These are phyloP conservation scores for Metellina segmentata DNA, from an alignment of 2,888 invertebrate genomes.

Conservation along the genomic window DNA sequence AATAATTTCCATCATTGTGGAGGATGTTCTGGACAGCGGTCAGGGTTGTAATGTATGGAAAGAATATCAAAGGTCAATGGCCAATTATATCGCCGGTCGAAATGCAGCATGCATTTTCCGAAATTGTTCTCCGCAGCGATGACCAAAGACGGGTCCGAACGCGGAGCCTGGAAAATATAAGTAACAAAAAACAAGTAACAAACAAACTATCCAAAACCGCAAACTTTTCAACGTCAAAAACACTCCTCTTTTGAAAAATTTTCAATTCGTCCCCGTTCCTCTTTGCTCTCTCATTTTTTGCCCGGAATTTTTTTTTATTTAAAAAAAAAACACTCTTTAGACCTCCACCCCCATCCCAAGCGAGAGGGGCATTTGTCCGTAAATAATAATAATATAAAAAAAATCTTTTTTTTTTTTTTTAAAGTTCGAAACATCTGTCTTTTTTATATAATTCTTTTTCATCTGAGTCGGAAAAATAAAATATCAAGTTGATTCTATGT, in stretches of 20 bases:
- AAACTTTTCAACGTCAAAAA: conserved; percentile 74
- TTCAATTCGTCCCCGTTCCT: conserved; percentile 47
- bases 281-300: conserved; percentile 9
- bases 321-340: conserved; percentile 15
- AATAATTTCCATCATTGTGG: neutral
- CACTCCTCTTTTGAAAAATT: conserved; percentile 62
- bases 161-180: conserved; percentile 20
- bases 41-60: conserved; percentile 46
- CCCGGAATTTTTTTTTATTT: conserved; percentile 18
- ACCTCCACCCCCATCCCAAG: neutral
- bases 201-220: conserved; percentile 37
- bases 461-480: neutral
- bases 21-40: conserved; percentile 38
- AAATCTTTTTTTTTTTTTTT: conserved; percentile 22
- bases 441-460: conserved; percentile 45
- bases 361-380: conserved; percentile 64
- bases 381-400: conserved; percentile 63
- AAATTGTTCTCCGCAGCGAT: conserved; percentile 36
- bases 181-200: conserved; percentile 16
- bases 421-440: conserved; percentile 71
- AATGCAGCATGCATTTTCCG: neutral
- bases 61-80: conserved; percentile 43
- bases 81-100: conserved; percentile 33
- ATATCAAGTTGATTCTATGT: conserved; percentile 33
- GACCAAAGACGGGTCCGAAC: conserved; percentile 44